Evolutionary conservation across 92 coral and sea anemone species (phyloP), one percentile per base, ranked within the genome.

Genomic region (Phymanthus crucifer): DNA sequence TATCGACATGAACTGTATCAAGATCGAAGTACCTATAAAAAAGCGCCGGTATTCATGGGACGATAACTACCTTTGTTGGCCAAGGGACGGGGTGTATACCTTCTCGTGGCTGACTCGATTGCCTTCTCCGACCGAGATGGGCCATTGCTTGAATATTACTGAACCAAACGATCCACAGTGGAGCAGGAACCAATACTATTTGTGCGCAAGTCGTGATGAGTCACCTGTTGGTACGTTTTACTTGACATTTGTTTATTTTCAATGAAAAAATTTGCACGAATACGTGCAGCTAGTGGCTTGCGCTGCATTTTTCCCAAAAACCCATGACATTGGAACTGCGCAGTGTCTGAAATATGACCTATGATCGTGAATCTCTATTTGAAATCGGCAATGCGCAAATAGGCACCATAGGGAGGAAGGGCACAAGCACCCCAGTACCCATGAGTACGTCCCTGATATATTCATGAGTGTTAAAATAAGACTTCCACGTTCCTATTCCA

Each of bases 21-120:
- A 87, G 12, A 83, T 86, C 11, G 73, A 46, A 40, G 87, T 77
- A 58, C 83, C 83, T 24, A 45, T 78, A 32, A 84, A 90, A 29
- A 52, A 68, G 1, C 16, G 58, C 9, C 76, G 86, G 50, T 31
- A 35, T 18, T 70, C 79, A 18, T 92, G 97, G 97, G 29, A 61
- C 11, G 87, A 92, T 48, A 92, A 89, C 71, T 87, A 73, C 46
- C 85, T 92, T 13, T 92, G 97, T 64, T 71, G 89, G 43, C 89
- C 97, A 1, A 79, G 70, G 11, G 72, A 85, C 24, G 86, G 90
- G 23, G 83, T 89, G 19, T 77, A 87, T 50, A 82, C 80, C 24
- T 82, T 90, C 36, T 78, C 48, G 23, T 92, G 97, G 97, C 72
- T 87, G 24, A 36, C 79, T 1, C 45, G 78, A 0, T 71, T 82